Conservation (phyloP, 2,113 vertebrate species). For the Bos javanicus region DNA sequence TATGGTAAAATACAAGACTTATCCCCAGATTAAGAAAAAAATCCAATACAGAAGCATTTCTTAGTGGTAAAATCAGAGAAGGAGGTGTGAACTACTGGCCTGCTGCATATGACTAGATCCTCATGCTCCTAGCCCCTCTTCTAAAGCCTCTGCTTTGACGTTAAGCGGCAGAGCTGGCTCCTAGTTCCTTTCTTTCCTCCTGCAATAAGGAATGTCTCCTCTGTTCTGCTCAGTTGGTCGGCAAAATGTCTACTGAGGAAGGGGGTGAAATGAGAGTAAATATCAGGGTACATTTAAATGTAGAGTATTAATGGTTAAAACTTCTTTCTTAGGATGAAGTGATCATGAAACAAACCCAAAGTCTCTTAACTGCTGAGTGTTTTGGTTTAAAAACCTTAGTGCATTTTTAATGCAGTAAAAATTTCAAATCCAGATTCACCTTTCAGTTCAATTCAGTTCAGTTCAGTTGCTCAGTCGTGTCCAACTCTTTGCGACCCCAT, state of each 20-base stretch:
- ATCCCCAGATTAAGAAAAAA: neutral
- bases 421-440: neutral
- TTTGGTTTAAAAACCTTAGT: neutral
- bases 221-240: neutral
- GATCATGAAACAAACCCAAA: neutral
- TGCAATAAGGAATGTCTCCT: neutral
- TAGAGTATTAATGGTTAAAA: neutral
- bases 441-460: neutral
- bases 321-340: neutral
- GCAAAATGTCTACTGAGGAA: neutral
- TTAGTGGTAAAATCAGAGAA: neutral
- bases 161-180: neutral
- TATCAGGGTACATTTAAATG: neutral
- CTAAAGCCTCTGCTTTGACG: neutral
- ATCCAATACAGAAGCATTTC: neutral
- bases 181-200: neutral
- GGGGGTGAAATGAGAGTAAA: neutral
- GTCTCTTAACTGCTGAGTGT: neutral
- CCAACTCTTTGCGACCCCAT: too few relatives aligned
- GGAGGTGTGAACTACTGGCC: neutral
- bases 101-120: too few relatives aligned
- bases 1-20: neutral
- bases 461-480: too few relatives aligned
- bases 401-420: neutral
- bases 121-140: neutral